Evolutionary conservation across 2,797 vertebrate species (phyloP).

Genomic region (Eutrigla gurnardus): DNA sequence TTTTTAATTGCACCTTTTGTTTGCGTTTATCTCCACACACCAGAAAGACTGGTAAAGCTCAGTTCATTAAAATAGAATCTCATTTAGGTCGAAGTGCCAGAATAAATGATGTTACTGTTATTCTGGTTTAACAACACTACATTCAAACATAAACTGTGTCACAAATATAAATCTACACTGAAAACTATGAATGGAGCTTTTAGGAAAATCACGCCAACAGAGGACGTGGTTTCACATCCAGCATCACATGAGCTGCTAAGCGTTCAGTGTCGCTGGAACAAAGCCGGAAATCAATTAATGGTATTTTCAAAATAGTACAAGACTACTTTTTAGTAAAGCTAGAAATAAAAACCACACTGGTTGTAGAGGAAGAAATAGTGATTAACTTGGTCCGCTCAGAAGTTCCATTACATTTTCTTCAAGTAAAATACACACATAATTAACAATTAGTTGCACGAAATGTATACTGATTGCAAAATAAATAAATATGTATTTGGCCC

Average conservation of each 20-base stretch:
- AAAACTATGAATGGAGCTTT: conserved; percentile 47
- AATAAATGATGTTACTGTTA: not conserved
- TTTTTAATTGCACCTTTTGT: not conserved
- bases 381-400: not conserved
- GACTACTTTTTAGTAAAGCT: not conserved
- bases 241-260: conserved; percentile 11
- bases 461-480: not conserved
- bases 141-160: not conserved
- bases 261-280: not conserved
- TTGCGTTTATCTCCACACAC: not conserved
- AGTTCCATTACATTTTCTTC: not conserved
- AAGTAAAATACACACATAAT: not conserved
- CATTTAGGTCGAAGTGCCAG: not conserved
- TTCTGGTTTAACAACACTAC: not conserved
- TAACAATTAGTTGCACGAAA: not conserved
- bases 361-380: not conserved
- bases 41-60: not conserved
- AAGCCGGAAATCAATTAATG: conserved; percentile 7
- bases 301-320: conserved; percentile 49
- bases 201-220: conserved; percentile 52
- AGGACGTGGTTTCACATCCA: conserved; percentile 58
- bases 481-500: not conserved
- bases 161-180: not conserved
- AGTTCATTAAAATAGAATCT: not conserved
- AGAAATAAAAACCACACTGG: not conserved